These are phyloP conservation scores for Zapus hudsonius DNA, from an alignment of 2,113 vertebrate species.

Conservation along the genomic window DNA sequence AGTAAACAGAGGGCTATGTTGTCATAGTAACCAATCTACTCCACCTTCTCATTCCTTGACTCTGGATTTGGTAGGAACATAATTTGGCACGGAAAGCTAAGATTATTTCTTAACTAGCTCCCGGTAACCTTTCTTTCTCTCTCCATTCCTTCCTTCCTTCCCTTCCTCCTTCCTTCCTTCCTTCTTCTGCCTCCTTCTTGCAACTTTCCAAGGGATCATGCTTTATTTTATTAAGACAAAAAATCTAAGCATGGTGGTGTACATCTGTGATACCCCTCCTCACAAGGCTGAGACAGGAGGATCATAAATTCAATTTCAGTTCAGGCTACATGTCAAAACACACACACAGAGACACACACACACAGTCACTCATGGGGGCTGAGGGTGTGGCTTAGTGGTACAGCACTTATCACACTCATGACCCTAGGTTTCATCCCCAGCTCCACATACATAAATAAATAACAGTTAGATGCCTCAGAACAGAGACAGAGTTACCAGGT, in stretches of 20 bases:
- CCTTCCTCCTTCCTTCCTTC: no score
- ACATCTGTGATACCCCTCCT: background rate
- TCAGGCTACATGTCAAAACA: background rate
- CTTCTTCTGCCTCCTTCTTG: background rate
- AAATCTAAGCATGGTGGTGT: background rate
- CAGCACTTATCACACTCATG: background rate
- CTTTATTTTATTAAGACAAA: conserved; percentile 9
- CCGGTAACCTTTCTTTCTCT: background rate
- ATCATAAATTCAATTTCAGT: background rate
- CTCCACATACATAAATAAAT: background rate
- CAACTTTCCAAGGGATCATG: conserved; percentile 26
- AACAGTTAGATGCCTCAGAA: conserved; percentile 12
- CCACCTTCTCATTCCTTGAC: background rate
- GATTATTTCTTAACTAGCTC: conserved; percentile 26
- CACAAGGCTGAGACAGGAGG: background rate
- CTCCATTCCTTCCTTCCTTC: background rate
- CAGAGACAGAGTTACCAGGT: background rate
- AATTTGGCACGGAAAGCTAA: conserved; percentile 39
- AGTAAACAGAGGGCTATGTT: background rate
- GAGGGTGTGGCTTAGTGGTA: background rate
- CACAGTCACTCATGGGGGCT: background rate
- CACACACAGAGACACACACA: background rate
- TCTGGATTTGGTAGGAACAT: conserved; percentile 25
- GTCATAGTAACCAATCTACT: background rate
- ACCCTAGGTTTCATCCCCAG: background rate